Conservation (phyloP, 2,113 vertebrate species). For the Lamprotornis superbus region DNA sequence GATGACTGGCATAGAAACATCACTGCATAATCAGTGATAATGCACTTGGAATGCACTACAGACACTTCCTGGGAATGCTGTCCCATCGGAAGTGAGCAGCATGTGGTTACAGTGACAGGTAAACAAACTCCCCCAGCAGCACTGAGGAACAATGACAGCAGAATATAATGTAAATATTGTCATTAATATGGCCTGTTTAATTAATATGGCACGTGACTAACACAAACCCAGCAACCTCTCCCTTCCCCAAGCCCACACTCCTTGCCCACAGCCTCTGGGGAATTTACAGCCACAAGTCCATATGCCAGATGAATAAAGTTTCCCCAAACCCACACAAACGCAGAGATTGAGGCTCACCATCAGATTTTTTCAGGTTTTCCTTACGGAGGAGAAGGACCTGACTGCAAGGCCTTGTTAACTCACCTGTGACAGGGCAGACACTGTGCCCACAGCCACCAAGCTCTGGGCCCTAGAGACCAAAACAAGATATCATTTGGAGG, state of each 20-base stretch:
- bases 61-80: neutral
- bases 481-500: neutral
- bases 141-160: neutral
- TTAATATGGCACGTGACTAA: neutral
- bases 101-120: neutral
- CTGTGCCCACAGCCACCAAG: neutral
- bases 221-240: neutral
- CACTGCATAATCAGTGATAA: neutral
- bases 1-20: neutral
- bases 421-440: neutral
- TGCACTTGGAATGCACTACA: neutral
- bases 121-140: neutral
- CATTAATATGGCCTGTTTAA: neutral
- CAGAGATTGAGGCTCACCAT: neutral
- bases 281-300: neutral
- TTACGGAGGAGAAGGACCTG: neutral
- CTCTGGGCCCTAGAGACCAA: neutral
- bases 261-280: neutral
- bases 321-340: neutral
- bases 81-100: rapidly evolving
- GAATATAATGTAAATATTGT: neutral
- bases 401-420: neutral
- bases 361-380: neutral
- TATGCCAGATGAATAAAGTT: neutral
- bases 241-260: neutral